A percentile compares a stretch with the other conserved stretches of the same genome.
Conservation (phyloP, 2,888 invertebrate species). For the Acrocyrtus sp. region DNA sequence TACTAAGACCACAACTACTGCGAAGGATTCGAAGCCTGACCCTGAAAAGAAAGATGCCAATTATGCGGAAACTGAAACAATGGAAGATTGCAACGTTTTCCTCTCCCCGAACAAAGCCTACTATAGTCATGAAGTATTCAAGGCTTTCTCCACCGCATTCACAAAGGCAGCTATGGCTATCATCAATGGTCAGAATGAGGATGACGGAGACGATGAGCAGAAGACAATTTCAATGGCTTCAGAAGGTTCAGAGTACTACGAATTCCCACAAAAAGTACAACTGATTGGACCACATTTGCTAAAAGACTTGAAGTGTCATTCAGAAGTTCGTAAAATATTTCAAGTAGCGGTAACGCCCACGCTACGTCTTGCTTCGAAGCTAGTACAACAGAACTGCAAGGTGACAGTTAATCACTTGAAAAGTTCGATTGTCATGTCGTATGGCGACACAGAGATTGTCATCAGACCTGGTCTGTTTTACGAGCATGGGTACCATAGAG, state of each 20-base stretch:
- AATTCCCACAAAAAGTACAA: constrained; percentile 47
- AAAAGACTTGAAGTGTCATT: constrained; percentile 44
- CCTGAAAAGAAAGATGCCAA: neutral
- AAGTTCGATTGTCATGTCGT: constrained; percentile 49
- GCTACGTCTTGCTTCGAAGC: constrained; percentile 18
- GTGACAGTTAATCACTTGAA: constrained; percentile 55
- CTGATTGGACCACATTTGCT: constrained; percentile 59
- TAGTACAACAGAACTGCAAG: constrained; percentile 16
- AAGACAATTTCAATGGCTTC: neutral
- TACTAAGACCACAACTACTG: neutral
- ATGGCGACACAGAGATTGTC: constrained; percentile 57
- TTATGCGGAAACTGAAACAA: constrained; percentile 10
- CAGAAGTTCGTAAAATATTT: constrained; percentile 57
- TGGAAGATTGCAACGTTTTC: constrained; percentile 37
- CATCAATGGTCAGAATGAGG: neutral
- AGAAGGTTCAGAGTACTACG: neutral
- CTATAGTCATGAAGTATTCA: constrained; percentile 60
- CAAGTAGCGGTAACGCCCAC: constrained; percentile 37
- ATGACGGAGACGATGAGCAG: neutral
- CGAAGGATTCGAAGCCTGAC: neutral
- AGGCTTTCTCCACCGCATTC: constrained; percentile 57
- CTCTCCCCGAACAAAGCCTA: constrained; percentile 48
- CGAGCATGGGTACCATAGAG: constrained; percentile 53
- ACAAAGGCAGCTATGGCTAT: constrained; percentile 26
- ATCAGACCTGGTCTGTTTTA: constrained; percentile 57